A percentile compares a stretch with the other conserved stretches of the same genome.
phyloP scores from a whole-genome alignment of 2,113 vertebrate species.

The Anarrhichthys ocellatus region DNA sequence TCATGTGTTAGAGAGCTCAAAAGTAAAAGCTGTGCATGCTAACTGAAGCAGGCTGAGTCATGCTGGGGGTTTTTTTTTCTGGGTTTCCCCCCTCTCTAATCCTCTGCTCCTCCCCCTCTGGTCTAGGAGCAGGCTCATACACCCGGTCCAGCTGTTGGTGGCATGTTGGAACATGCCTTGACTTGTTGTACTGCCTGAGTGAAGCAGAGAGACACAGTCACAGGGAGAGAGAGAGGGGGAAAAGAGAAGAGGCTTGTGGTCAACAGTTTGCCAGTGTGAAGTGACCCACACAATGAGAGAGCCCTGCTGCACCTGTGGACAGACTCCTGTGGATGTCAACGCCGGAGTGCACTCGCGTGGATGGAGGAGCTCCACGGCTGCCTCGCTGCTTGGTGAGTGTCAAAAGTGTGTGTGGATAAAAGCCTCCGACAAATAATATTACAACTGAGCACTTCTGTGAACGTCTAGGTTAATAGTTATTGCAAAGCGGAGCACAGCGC shows the following conservation, averaged over 20 bases:
- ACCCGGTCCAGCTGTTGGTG: slow-evolving; percentile 70
- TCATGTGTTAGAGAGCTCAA: slow-evolving; percentile 34
- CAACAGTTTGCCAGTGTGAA: slow-evolving; percentile 58
- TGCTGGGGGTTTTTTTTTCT: slow-evolving; percentile 70
- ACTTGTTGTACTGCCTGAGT: slow-evolving; percentile 81
- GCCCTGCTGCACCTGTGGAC: slow-evolving; percentile 39
- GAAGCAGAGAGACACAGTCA: slow-evolving; percentile 36
- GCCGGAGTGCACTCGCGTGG: background rate
- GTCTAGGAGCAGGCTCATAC: slow-evolving; percentile 68
- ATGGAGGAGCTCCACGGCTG: slow-evolving; percentile 39
- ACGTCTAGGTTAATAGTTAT: slow-evolving; percentile 21
- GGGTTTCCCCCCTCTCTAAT: slow-evolving; percentile 74
- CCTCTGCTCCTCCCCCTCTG: slow-evolving; percentile 78
- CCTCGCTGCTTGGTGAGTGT: slow-evolving; percentile 59
- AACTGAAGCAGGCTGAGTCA: slow-evolving; percentile 77
- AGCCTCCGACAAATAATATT: slow-evolving; percentile 34
- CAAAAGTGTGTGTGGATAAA: slow-evolving; percentile 22
- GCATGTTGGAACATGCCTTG: slow-evolving; percentile 84
- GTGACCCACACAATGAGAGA: slow-evolving; percentile 43
- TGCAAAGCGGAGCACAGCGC: slow-evolving; percentile 3
- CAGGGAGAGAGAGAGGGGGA: background rate
- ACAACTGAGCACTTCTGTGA: slow-evolving; percentile 7
- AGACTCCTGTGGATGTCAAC: slow-evolving; percentile 34
- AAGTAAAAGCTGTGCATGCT: slow-evolving; percentile 51
- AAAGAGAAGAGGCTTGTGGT: slow-evolving; percentile 44